phyloP scores from a whole-genome alignment of 2,113 vertebrate species.

The Ailurus styani region DNA sequence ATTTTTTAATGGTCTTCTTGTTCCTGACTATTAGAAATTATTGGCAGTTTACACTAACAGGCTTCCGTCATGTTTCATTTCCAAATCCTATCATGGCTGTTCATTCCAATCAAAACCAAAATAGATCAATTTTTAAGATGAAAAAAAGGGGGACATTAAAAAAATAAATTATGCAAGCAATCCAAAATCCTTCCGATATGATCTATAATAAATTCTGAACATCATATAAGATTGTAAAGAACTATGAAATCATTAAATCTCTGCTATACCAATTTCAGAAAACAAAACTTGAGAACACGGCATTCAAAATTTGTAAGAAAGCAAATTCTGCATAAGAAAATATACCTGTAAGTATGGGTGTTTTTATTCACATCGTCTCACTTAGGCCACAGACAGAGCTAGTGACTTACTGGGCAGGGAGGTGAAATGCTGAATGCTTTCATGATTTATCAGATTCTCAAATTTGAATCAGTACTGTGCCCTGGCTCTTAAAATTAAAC shows the following conservation, averaged over 20 bases:
- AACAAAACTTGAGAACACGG: background rate
- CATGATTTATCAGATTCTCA: background rate
- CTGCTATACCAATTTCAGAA: background rate
- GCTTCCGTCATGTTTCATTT: slow-evolving; percentile 76
- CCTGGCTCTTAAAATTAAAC: slow-evolving; percentile 2
- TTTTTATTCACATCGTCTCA: background rate
- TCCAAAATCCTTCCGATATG: slow-evolving; percentile 26
- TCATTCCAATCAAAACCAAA: slow-evolving; percentile 76
- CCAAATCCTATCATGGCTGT: slow-evolving; percentile 75
- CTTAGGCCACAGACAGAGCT: background rate
- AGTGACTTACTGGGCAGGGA: background rate
- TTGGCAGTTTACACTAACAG: slow-evolving; percentile 76
- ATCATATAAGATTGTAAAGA: slow-evolving; percentile 8
- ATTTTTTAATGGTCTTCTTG: slow-evolving; percentile 54
- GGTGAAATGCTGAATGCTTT: background rate
- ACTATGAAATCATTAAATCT: background rate
- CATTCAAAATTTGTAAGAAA: background rate
- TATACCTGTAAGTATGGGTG: background rate
- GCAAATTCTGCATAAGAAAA: background rate
- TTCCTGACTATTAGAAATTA: slow-evolving; percentile 75
- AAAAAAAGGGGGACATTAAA: slow-evolving; percentile 63
- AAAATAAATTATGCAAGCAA: slow-evolving; percentile 40
- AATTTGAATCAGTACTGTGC: background rate
- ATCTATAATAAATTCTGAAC: slow-evolving; percentile 28
- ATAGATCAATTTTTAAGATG: slow-evolving; percentile 58